phyloP scores from a whole-genome alignment of 2,888 invertebrate species.

The Petrolisthes manimaculis region DNA sequence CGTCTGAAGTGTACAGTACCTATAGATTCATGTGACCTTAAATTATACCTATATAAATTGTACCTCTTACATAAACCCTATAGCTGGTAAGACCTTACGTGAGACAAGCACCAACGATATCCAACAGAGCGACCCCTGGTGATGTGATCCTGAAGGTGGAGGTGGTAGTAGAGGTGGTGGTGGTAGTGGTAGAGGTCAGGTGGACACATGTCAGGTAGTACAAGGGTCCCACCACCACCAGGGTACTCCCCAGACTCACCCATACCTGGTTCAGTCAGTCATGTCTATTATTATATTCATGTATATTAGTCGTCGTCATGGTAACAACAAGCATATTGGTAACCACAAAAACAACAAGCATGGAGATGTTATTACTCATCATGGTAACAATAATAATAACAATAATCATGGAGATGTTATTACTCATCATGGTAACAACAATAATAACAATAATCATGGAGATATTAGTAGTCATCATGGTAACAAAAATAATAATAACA shows the following conservation, averaged over 20 bases:
- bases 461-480: too few species aligned
- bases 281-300: constrained; percentile 15
- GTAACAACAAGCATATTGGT: not conserved
- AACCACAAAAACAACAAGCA: not conserved
- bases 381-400: constrained; percentile 17
- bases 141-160: not conserved
- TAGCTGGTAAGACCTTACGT: constrained; percentile 12
- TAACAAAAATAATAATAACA: too few species aligned
- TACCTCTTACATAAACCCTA: too few species aligned
- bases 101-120: constrained; percentile 25
- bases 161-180: not conserved
- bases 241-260: constrained; percentile 23
- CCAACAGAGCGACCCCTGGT: not conserved
- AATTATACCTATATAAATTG: too few species aligned
- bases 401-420: not conserved
- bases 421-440: constrained; percentile 4
- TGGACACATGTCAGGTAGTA: constrained; percentile 23
- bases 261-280: constrained; percentile 52
- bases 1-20: too few species aligned
- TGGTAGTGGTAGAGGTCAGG: not conserved
- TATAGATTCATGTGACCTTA: too few species aligned
- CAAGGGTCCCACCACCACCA: constrained; percentile 32
- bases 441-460: not conserved
- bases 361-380: constrained; percentile 11
- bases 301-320: not conserved